These are phyloP conservation scores for Syngnathus typhle DNA, from an alignment of 2,113 vertebrate genomes.

Conservation along the genomic window DNA sequence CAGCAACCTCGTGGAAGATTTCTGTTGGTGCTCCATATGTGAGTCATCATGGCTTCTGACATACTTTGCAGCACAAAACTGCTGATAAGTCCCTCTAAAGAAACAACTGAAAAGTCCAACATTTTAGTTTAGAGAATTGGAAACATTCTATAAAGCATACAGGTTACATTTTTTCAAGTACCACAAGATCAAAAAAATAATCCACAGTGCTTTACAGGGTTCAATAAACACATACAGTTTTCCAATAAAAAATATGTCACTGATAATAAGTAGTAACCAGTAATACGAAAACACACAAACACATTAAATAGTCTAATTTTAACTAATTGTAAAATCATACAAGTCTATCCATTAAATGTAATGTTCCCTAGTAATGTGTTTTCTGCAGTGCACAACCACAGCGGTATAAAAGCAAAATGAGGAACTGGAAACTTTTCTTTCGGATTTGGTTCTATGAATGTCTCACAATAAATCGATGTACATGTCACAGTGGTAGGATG, in stretches of 20 bases:
- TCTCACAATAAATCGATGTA: conserved; percentile 56
- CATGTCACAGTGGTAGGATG: conserved; percentile 36
- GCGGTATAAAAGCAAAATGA: conserved; percentile 45
- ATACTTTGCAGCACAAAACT: neutral
- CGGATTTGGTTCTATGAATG: conserved; percentile 78
- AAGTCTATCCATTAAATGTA: neutral
- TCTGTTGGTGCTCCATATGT: neutral
- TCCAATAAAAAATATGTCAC: neutral
- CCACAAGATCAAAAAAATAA: neutral
- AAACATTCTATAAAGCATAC: neutral
- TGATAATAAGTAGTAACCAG: neutral
- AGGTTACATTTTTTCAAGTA: neutral
- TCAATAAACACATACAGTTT: neutral
- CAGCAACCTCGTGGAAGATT: neutral
- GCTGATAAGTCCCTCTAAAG: neutral
- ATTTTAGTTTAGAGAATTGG: neutral
- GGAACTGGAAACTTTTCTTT: conserved; percentile 76
- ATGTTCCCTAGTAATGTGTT: conserved; percentile 19
- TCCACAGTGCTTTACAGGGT: neutral
- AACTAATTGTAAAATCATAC: too few species aligned
- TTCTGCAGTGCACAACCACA: conserved; percentile 24
- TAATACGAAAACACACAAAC: neutral
- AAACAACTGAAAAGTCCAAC: neutral
- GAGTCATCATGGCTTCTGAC: neutral
- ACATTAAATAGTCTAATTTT: neutral